Conservation (phyloP, 2,113 vertebrate species). For the Pseudorhombus dupliciocellatus region DNA sequence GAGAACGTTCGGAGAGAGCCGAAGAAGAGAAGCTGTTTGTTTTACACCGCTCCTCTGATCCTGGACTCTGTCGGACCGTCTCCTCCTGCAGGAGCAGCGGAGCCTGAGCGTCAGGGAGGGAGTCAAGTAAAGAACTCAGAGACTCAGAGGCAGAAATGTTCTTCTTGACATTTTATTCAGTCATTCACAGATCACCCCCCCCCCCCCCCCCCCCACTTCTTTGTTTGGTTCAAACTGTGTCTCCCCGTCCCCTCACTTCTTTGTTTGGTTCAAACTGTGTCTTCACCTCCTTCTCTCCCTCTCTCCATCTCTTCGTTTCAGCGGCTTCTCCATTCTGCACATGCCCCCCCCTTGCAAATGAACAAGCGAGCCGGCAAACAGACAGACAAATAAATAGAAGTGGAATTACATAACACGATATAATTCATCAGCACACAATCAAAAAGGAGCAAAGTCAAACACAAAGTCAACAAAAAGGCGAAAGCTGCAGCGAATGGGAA, state of each 20-base stretch:
- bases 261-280: too few species aligned
- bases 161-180: too few species aligned
- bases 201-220: too few species aligned
- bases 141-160: too few species aligned
- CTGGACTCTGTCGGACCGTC: too few species aligned
- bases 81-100: too few species aligned
- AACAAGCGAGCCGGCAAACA: conserved; percentile 19
- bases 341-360: conserved; percentile 10
- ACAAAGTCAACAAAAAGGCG: conserved; percentile 48
- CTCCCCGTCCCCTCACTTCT: neutral
- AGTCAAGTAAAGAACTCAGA: neutral
- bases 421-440: conserved; percentile 55
- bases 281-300: neutral
- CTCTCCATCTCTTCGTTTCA: neutral
- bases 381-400: conserved; percentile 48
- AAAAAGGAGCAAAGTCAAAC: conserved; percentile 49
- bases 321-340: conserved; percentile 28
- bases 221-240: too few species aligned
- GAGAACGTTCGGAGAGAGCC: too few species aligned
- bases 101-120: too few species aligned
- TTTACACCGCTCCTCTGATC: too few species aligned
- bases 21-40: too few species aligned
- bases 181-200: too few species aligned
- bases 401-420: conserved; percentile 47
- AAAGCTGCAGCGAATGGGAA: conserved; percentile 11